phyloP scores from a whole-genome alignment of 2,888 invertebrate genomes.

The Heliconius sara region DNA sequence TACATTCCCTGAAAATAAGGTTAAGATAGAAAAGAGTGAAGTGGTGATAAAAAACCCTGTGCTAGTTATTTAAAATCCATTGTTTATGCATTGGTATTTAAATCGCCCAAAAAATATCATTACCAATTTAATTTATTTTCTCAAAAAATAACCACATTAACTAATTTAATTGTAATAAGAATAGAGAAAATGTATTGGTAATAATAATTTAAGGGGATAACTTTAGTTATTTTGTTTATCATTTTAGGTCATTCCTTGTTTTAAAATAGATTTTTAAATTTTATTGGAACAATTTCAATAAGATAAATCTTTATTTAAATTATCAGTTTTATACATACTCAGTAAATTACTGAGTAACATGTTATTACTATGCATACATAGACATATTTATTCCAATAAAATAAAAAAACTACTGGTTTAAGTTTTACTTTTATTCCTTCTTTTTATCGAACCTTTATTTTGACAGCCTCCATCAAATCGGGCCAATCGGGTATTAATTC shows the following conservation, averaged over 20 bases:
- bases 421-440: conserved; percentile 66
- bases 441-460: conserved; percentile 87
- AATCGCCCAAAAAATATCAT: conserved; percentile 61
- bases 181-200: conserved; percentile 45
- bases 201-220: conserved; percentile 59
- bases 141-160: not conserved
- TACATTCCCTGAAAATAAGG: conserved; percentile 79
- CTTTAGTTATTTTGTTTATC: conserved; percentile 64
- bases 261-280: conserved; percentile 65
- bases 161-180: too few species aligned
- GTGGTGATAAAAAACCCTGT: conserved; percentile 77
- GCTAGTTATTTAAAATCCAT: conserved; percentile 76
- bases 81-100: conserved; percentile 77
- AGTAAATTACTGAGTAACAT: not conserved
- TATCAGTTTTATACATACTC: not conserved
- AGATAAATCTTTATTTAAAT: not conserved
- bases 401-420: conserved; percentile 58
- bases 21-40: conserved; percentile 75
- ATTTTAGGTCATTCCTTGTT: conserved; percentile 65
- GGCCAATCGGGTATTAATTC: conserved; percentile 92
- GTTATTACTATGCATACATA: not conserved
- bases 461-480: conserved; percentile 86
- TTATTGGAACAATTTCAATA: conserved; percentile 58
- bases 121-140: conserved; percentile 49
- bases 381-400: conserved; percentile 56